Base-by-base conservation (phyloP, 1,140 invertebrate species). In the Zaprionus gabonicus region DNA sequence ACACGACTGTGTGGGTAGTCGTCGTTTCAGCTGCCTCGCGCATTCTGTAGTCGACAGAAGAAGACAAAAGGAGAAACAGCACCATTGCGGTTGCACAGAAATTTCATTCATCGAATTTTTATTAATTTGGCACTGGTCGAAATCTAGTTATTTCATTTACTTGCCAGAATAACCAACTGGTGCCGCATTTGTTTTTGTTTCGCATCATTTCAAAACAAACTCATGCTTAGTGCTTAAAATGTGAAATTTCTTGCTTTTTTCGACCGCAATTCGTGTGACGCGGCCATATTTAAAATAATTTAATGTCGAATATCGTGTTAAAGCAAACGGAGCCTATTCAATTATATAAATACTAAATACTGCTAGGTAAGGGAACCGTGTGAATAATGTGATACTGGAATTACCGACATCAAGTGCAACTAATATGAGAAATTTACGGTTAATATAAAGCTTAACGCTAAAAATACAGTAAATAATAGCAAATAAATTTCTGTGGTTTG, bases 61-160 rank as follows among this genome's bases (percentile, higher is more conserved):
- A 91, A 91, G 88, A 87, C 83, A 87, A 79, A 85, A 80, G 81
- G 73, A 91, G 76, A 81, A 81, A 82, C 77, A 67, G 77, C 73
- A 81, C 65, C 71, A 79, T 31, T 79, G 80, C 65, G 67, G 51
- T 63, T 80, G 77, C 67, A 64, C 27, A 57, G 57, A 78, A 84
- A 82, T 82, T 90, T 85, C 86, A 82, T 90, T 90, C 85, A 88
- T 81, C 69, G 69, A 82, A 75, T 77, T 90, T 88, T 78, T 81
- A 85, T 82, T 90, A 82, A 90, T 80, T 88, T 80, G 78, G 64
- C 75, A 57, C 70, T 68, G 73, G 66, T 62, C 62, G 71, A 82
- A 71, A 78, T 81, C 81, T 80, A 90, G 79, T 85, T 82, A 85
- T 82, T 90, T 90, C 79, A 82, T 90, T 90, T 82, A 76, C 72